These are phyloP conservation scores for Amphipyra tragopoginis DNA, from an alignment of 2,888 invertebrate species.

Conservation along the genomic window DNA sequence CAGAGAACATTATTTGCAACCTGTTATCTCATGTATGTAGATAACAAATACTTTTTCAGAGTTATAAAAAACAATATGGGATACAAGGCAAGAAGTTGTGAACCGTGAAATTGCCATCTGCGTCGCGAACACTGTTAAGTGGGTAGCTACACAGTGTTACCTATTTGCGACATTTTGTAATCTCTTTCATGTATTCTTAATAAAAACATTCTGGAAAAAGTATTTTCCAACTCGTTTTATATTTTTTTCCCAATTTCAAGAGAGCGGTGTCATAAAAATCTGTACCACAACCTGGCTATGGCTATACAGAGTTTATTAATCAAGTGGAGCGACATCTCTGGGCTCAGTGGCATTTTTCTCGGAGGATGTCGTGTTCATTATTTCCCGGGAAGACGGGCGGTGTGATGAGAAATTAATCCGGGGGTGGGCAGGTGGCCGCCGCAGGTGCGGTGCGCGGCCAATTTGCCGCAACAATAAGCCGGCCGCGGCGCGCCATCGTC, in stretches of 20 bases:
- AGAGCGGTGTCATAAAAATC: constrained; percentile 67
- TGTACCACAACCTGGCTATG: constrained; percentile 56
- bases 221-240: constrained; percentile 33
- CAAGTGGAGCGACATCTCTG: constrained; percentile 76
- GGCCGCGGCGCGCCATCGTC: constrained; percentile 46
- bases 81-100: constrained; percentile 72
- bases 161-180: constrained; percentile 49
- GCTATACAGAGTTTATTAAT: constrained; percentile 82
- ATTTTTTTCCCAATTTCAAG: constrained; percentile 64
- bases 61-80: constrained; percentile 73
- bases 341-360: constrained; percentile 85
- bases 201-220: constrained; percentile 23
- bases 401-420: constrained; percentile 89
- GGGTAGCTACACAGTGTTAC: constrained; percentile 66
- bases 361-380: constrained; percentile 84
- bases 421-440: constrained; percentile 77
- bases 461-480: constrained; percentile 76
- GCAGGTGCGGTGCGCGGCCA: constrained; percentile 80
- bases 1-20: neutral
- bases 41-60: constrained; percentile 63
- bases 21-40: constrained; percentile 40
- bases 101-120: constrained; percentile 81
- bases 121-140: constrained; percentile 74
- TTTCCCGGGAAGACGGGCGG: constrained; percentile 76
- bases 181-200: constrained; percentile 31